A percentile compares a stretch with the other conserved stretches of the same genome.
phyloP scores from a whole-genome alignment of 2,113 vertebrate genomes.

The Patagioenas fasciata region DNA sequence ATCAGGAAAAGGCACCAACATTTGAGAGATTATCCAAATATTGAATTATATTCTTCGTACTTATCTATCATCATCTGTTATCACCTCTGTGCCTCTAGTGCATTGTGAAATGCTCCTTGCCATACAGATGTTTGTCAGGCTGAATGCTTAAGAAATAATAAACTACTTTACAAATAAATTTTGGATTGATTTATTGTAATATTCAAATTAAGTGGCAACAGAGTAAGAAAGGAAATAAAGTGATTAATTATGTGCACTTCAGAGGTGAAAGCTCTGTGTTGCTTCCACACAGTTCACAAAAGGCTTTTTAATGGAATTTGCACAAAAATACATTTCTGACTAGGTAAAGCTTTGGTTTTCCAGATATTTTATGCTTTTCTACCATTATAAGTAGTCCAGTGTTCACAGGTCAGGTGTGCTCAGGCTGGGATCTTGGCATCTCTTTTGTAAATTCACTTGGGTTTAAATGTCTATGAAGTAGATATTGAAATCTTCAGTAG shows the following conservation, averaged over 20 bases:
- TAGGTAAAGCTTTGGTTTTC: background rate
- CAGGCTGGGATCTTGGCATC: background rate
- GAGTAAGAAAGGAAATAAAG: background rate
- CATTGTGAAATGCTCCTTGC: background rate
- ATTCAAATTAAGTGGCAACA: background rate
- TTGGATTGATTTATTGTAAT: background rate
- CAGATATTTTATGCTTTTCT: background rate
- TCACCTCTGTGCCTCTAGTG: background rate
- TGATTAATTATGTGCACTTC: background rate
- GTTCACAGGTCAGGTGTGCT: background rate
- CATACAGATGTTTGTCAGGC: background rate
- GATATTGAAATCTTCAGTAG: rapidly evolving
- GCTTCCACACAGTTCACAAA: background rate
- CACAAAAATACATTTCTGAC: background rate
- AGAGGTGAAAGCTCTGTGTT: background rate
- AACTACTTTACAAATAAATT: background rate
- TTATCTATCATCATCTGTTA: background rate
- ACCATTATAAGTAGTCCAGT: background rate
- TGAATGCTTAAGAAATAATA: background rate
- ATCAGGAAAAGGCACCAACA: background rate
- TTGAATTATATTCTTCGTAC: background rate
- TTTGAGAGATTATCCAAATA: background rate
- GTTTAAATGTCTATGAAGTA: background rate
- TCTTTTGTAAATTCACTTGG: background rate
- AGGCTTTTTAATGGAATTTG: background rate